phyloP scores from a whole-genome alignment of 2,797 vertebrate species.

The Anabacerthia variegaticeps region DNA sequence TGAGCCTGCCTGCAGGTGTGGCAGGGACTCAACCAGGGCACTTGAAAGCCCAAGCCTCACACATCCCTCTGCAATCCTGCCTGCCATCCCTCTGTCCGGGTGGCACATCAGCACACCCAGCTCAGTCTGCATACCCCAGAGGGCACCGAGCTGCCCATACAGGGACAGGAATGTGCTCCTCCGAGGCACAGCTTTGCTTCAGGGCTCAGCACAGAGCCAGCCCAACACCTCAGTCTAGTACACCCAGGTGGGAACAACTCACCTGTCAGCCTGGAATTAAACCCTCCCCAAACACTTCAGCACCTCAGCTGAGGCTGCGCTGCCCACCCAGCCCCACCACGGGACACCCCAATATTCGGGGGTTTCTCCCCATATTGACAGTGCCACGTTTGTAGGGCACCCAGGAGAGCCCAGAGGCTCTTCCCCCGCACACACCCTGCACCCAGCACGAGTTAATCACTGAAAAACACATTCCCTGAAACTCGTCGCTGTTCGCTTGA shows the following conservation, averaged over 20 bases:
- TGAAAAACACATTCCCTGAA: not conserved
- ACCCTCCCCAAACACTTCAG: not conserved
- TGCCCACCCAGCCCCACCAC: not conserved
- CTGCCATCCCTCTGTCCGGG: not conserved
- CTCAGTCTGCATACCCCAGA: not conserved
- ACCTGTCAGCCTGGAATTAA: not conserved
- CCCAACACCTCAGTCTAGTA: not conserved
- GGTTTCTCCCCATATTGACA: no score
- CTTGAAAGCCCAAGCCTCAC: not conserved
- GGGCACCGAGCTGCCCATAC: not conserved
- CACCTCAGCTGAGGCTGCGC: not conserved
- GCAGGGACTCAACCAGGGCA: accelerated
- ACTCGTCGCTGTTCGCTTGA: not conserved
- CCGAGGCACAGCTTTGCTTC: not conserved
- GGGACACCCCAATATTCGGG: accelerated
- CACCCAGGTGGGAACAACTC: not conserved
- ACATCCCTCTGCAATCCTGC: not conserved
- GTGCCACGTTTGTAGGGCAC: not conserved
- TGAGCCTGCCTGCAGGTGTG: not conserved
- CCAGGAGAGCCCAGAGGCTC: not conserved
- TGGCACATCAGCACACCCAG: not conserved
- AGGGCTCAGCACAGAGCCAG: not conserved
- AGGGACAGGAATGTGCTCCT: not conserved
- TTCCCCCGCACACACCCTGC: not conserved
- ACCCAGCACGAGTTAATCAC: not conserved